These are phyloP conservation scores for Vesta saturnalis DNA, from an alignment of 2,888 invertebrate genomes.

Conservation along the genomic window DNA sequence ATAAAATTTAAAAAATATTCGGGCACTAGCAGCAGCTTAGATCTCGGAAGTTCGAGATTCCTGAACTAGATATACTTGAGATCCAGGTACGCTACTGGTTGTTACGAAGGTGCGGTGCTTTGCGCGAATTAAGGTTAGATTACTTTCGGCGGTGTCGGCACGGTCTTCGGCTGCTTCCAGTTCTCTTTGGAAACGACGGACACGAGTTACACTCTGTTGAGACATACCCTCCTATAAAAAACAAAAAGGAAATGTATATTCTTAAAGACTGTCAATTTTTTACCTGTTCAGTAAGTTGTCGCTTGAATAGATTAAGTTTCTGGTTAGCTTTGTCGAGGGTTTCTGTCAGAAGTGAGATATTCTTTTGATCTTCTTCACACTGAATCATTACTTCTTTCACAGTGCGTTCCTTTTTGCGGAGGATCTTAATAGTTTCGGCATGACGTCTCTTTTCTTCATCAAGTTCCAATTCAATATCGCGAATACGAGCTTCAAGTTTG, in stretches of 20 bases:
- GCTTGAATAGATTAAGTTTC: conserved; percentile 94
- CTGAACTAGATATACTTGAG: conserved; percentile 90
- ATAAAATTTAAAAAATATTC: conserved; percentile 52
- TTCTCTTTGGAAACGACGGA: conserved; percentile 98
- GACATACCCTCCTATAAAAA: conserved; percentile 84
- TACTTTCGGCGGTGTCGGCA: conserved; percentile 94
- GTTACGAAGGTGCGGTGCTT: conserved; percentile 98
- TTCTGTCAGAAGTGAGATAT: conserved; percentile 91
- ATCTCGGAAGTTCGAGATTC: conserved; percentile 71
- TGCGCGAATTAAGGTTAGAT: conserved; percentile 93
- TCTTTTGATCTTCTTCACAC: conserved; percentile 97
- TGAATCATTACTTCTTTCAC: conserved; percentile 96
- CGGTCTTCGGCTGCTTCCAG: conserved; percentile 97
- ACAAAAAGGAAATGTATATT: conserved; percentile 27
- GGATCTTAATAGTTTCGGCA: conserved; percentile 95
- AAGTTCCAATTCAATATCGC: conserved; percentile 92
- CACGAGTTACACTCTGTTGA: conserved; percentile 92
- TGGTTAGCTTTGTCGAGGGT: conserved; percentile 85
- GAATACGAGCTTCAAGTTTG: conserved; percentile 95
- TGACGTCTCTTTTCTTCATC: conserved; percentile 98
- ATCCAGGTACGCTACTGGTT: conserved; percentile 91
- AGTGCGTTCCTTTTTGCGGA: conserved; percentile 97
- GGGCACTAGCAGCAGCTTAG: conserved; percentile 49
- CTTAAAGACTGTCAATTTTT: neutral
- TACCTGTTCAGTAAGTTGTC: conserved; percentile 93